A percentile compares a stretch with the other conserved stretches of the same genome.
Evolutionary conservation across 2,888 invertebrate genomes (phyloP).

Genomic region (Mellilla xanthometata): DNA sequence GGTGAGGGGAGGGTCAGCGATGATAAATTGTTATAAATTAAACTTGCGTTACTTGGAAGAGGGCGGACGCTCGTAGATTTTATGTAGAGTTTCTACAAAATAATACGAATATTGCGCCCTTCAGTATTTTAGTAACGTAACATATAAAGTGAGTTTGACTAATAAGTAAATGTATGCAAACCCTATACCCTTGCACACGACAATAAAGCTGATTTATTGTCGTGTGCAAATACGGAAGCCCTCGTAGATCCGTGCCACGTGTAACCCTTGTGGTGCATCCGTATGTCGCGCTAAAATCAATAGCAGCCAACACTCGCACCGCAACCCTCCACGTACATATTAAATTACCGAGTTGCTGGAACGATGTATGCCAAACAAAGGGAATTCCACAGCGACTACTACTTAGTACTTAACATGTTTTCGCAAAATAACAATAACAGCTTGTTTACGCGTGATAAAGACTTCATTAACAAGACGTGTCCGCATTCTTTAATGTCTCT

Average conservation of each 20-base stretch:
- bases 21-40: conserved; percentile 10
- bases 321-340: conserved; percentile 24
- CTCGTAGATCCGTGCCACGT: conserved; percentile 22
- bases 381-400: conserved; percentile 18
- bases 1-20: conserved; percentile 9
- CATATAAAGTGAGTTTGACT: too few relatives aligned
- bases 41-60: conserved; percentile 2
- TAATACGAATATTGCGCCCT: not conserved
- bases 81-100: not conserved
- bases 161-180: too few relatives aligned
- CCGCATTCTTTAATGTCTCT: not conserved
- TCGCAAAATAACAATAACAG: conserved; percentile 18
- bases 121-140: too few relatives aligned
- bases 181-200: conserved; percentile 9
- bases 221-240: conserved; percentile 28
- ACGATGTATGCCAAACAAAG: conserved; percentile 25
- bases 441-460: conserved; percentile 10
- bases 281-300: conserved; percentile 36
- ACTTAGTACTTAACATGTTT: conserved; percentile 3
- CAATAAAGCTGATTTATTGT: conserved; percentile 20
- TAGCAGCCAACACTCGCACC: conserved; percentile 26
- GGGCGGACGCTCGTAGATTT: not conserved
- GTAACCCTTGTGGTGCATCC: conserved; percentile 32
- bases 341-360: conserved; percentile 29
- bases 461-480: conserved; percentile 8